These are phyloP conservation scores for Formica aserva DNA, from an alignment of 2,888 invertebrate genomes.

Conservation along the genomic window DNA sequence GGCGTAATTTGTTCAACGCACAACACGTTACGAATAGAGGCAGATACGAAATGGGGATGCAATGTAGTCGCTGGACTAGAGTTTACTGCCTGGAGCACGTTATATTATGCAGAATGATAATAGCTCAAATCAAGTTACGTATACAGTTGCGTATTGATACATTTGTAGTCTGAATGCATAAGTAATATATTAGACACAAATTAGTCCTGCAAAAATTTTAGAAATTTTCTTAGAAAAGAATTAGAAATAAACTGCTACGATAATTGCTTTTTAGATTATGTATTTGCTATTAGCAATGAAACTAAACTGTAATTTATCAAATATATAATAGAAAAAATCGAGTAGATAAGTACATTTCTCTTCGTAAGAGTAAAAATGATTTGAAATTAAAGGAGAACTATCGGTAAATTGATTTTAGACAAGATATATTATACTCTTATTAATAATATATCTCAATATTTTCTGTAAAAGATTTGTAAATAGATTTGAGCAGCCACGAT, in stretches of 20 bases:
- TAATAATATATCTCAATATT: neutral
- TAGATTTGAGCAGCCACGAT: neutral
- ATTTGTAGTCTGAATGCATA: neutral
- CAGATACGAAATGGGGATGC: conserved; percentile 35
- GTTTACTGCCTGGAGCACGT: conserved; percentile 36
- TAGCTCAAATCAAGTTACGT: conserved; percentile 16
- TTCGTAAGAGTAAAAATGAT: neutral
- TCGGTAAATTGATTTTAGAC: neutral
- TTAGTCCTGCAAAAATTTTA: neutral
- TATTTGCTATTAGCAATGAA: neutral
- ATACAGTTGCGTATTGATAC: neutral
- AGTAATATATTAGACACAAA: neutral
- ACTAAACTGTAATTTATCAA: neutral
- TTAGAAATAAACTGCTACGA: neutral
- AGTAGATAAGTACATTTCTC: neutral
- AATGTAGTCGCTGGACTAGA: conserved; percentile 16
- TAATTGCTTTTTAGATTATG: neutral
- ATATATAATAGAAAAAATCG: neutral
- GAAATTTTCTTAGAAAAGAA: neutral
- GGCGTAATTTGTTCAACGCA: conserved; percentile 58
- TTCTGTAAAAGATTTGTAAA: neutral
- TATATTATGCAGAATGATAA: conserved; percentile 44
- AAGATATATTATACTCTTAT: neutral
- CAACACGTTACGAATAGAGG: conserved; percentile 27
- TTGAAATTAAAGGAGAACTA: neutral